Percentiles rank a stretch among this genome's conserved stretches.
phyloP scores from a whole-genome alignment of 2,888 invertebrate genomes.

The Sarcophaga carnaria region DNA sequence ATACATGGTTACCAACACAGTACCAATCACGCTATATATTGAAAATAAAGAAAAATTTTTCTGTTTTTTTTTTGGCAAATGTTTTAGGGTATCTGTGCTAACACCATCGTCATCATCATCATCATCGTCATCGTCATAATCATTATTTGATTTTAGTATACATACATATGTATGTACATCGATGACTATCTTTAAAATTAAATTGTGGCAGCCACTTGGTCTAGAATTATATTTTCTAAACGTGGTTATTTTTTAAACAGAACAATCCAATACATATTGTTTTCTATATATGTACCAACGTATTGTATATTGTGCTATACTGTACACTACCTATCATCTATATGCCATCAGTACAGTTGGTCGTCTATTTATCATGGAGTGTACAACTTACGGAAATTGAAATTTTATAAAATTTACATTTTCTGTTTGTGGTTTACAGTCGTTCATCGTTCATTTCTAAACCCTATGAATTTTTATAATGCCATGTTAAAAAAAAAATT shows the following conservation, averaged over 20 bases:
- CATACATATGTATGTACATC: not conserved
- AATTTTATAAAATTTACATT: conserved; percentile 65
- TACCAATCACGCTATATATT: too few species aligned
- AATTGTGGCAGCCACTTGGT: conserved; percentile 61
- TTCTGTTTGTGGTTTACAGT: conserved; percentile 56
- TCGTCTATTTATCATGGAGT: too few species aligned
- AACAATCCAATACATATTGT: conserved; percentile 39
- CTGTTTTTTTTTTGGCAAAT: not conserved
- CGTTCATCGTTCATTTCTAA: conserved; percentile 30
- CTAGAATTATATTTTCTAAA: conserved; percentile 63
- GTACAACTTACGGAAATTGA: conserved; percentile 61
- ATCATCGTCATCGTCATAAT: not conserved
- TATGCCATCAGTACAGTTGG: not conserved
- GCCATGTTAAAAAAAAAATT: conserved; percentile 61
- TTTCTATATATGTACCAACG: not conserved
- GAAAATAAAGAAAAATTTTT: not conserved
- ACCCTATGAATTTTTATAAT: conserved; percentile 18
- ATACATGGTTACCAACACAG: not conserved
- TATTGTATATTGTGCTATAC: conserved; percentile 7
- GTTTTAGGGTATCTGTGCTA: not conserved
- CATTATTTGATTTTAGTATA: conserved; percentile 32
- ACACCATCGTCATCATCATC: not conserved
- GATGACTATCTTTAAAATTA: conserved; percentile 68
- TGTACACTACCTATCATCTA: conserved; percentile 9
- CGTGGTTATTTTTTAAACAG: conserved; percentile 52